Evolutionary conservation across 2,797 vertebrate species (phyloP).

Genomic region (Neosilurus mollespiculum): DNA sequence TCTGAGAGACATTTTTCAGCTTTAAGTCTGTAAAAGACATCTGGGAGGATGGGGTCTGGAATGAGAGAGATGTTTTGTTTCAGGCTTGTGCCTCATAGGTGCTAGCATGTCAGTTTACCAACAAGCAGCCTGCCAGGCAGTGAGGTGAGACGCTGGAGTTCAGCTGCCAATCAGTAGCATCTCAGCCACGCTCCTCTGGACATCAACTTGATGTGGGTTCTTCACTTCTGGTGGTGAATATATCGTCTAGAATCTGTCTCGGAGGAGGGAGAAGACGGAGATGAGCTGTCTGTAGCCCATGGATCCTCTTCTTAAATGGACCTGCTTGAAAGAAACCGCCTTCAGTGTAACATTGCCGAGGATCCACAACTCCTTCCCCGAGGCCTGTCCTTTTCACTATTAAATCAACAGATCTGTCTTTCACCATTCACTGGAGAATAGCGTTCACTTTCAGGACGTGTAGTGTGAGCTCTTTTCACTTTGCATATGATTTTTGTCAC

Average conservation of each 20-base stretch:
- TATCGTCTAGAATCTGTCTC: constrained; percentile 52
- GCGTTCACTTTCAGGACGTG: constrained; percentile 28
- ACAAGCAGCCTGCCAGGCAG: constrained; percentile 52
- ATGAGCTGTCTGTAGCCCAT: constrained; percentile 49
- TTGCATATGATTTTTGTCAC: neutral
- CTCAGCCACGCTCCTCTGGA: constrained; percentile 49
- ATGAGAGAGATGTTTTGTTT: constrained; percentile 50
- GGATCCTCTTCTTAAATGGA: constrained; percentile 45
- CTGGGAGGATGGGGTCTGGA: constrained; percentile 13
- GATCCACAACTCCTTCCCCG: constrained; percentile 57
- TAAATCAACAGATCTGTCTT: constrained; percentile 47
- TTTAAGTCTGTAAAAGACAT: constrained; percentile 24
- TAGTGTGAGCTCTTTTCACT: neutral
- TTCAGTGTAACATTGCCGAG: constrained; percentile 60
- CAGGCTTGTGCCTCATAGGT: constrained; percentile 46
- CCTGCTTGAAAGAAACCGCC: constrained; percentile 64
- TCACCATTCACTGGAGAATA: constrained; percentile 44
- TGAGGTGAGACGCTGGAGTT: constrained; percentile 56
- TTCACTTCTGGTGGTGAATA: constrained; percentile 51
- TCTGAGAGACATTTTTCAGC: constrained; percentile 20
- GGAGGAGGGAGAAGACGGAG: constrained; percentile 22
- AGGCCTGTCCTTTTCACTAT: constrained; percentile 41
- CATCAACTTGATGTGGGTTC: constrained; percentile 52
- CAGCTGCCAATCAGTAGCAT: constrained; percentile 59
- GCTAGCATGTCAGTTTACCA: constrained; percentile 57